Evolutionary conservation across 2,797 vertebrate species (phyloP).

Genomic region (Cottoperca gobio): DNA sequence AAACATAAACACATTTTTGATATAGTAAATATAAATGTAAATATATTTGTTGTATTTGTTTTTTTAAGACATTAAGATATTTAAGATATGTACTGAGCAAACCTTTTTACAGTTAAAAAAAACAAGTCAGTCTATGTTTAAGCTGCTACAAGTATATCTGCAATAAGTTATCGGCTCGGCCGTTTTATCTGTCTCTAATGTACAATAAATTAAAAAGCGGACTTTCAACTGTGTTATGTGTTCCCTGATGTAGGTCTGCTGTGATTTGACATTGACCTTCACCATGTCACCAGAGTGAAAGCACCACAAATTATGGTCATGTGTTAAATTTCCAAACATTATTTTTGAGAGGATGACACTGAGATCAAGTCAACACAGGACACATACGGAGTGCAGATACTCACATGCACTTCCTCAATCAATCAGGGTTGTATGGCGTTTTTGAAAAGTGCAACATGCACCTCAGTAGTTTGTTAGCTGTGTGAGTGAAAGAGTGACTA

Average conservation of each 20-base stretch:
- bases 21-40: background rate
- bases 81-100: background rate
- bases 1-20: background rate
- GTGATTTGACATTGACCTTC: slow-evolving; percentile 3
- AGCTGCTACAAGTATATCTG: background rate
- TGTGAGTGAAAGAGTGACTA: background rate
- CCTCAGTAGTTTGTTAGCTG: background rate
- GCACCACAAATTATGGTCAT: background rate
- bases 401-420: background rate
- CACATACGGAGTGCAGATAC: background rate
- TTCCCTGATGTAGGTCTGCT: background rate
- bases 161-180: background rate
- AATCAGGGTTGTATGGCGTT: background rate
- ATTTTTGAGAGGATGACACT: background rate
- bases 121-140: background rate
- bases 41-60: background rate
- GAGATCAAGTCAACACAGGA: background rate
- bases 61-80: background rate
- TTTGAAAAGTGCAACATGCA: background rate
- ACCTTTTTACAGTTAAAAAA: background rate
- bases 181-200: background rate
- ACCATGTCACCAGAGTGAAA: background rate
- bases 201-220: background rate
- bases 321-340: background rate
- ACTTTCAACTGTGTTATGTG: background rate